These are phyloP conservation scores for Uropsilus gracilis DNA, from an alignment of 2,113 vertebrate species.

Conservation along the genomic window DNA sequence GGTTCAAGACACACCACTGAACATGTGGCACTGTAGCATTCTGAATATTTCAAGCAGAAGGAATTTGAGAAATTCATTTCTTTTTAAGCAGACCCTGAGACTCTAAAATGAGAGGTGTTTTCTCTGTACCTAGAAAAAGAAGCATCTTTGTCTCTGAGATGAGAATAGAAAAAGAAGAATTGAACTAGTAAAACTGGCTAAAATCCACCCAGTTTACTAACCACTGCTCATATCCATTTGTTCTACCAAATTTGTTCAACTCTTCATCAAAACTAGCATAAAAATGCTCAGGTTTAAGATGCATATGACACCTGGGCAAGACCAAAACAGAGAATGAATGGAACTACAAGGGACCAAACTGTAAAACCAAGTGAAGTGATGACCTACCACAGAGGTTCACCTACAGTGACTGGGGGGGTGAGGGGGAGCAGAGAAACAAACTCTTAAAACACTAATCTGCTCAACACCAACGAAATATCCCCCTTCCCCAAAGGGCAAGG, in stretches of 20 bases:
- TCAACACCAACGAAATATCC: no score
- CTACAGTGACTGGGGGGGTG: no score
- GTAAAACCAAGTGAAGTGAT: no score
- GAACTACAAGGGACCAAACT: no score
- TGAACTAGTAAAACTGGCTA: not conserved
- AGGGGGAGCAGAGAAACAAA: no score
- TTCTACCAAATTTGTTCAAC: not conserved
- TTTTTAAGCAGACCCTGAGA: not conserved
- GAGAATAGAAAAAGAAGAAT: not conserved
- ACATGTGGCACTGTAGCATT: not conserved
- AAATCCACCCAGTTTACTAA: not conserved
- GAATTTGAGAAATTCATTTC: not conserved
- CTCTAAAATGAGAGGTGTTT: not conserved
- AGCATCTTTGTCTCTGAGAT: not conserved
- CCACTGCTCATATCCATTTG: not conserved
- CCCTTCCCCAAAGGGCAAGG: no score
- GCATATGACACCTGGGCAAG: no score
- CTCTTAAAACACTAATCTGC: no score
- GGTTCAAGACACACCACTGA: not conserved
- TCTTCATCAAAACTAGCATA: not conserved
- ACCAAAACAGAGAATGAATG: no score
- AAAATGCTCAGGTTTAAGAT: not conserved
- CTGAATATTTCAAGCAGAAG: not conserved
- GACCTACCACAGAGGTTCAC: no score
- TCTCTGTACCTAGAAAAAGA: not conserved